A percentile compares a stretch with the other conserved stretches of the same genome.
Conservation (phyloP, 2,888 invertebrate species). For the Psylliodes chrysocephalus region DNA sequence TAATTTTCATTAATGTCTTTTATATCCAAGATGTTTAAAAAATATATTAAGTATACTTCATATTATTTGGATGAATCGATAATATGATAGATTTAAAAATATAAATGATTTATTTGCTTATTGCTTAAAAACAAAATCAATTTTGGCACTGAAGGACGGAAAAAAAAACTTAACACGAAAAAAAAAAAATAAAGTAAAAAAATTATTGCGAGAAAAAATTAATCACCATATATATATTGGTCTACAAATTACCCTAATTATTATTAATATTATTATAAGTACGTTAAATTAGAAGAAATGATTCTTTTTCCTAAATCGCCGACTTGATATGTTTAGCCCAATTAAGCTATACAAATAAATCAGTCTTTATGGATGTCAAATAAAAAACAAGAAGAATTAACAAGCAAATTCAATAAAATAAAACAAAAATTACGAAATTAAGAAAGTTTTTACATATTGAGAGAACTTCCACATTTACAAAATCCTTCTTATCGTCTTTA, state of each 20-base stretch:
- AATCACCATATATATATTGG: conserved; percentile 9
- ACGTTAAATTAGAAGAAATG: conserved; percentile 10
- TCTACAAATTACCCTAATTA: conserved; percentile 17
- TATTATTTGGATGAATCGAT: no score
- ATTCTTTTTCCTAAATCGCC: conserved; percentile 13
- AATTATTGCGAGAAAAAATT: conserved; percentile 20
- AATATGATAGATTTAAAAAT: no score
- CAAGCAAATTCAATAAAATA: no score
- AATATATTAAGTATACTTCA: no score
- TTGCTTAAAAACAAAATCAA: conserved; percentile 6
- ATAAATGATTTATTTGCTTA: conserved; percentile 5
- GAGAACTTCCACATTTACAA: no score
- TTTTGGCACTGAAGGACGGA: conserved; percentile 51
- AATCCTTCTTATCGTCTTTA: no score
- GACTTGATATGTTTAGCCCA: conserved; percentile 26
- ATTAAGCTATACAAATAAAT: conserved; percentile 18
- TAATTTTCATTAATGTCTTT: no score
- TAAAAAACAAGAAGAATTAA: conserved; percentile 8
- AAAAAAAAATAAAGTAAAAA: no score
- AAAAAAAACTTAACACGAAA: conserved; percentile 32
- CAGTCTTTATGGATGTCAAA: conserved; percentile 16
- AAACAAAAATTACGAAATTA: no score
- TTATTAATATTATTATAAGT: no score
- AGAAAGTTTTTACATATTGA: no score
- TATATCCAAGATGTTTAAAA: no score